Evolutionary conservation across 2,797 vertebrate genomes (phyloP), one percentile per base, ranked within the genome.

Genomic region (Anas capensis): DNA sequence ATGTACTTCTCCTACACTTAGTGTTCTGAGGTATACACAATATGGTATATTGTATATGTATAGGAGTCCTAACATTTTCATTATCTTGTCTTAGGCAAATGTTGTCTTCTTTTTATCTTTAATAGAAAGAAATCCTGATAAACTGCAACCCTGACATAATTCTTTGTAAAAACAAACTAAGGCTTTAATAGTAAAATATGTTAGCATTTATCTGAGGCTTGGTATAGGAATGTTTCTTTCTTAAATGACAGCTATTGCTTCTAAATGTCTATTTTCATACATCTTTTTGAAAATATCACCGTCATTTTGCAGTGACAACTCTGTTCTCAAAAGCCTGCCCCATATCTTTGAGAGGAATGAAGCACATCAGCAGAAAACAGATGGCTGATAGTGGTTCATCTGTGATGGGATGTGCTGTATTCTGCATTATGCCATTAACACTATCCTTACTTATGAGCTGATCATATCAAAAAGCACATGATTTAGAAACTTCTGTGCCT

Each of bases 191-290:
- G 51, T n/a, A 72, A 73, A 57, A 83, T 54, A 54, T 3, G 4
- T 54, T 82, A 11, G 5, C 6, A 2, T 89, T 57, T 82, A 61
- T 89, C 61, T 6, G 64, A 78, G 61, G 24, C 34, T 80, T 38
- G 29, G n/a, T 62, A 56, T n/a, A 70, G 36, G 56, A 91, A 85
- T 60, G 20, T 77, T 94, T 89, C 17, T n/a, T 82, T 80, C 44
- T 78, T 46, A 78, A 89, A 83, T 66, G 31, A n/a, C 23, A 66
- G 56, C 33, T 87, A 34, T 40, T 75, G 65, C 82, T 76, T 83
- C 79, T 81, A 75, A 56, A 90, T 82, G 34, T 58, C 60, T 57
- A 48, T 95, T 92, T 90, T 90, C 90, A 92, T 83, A 78, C 68
- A 90, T 88, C 65, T 71, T 5, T 90, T 78, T 81, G 61, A 61